Conservation (phyloP, 2,888 invertebrate species). For the Caenorhabditis uteleia region DNA sequence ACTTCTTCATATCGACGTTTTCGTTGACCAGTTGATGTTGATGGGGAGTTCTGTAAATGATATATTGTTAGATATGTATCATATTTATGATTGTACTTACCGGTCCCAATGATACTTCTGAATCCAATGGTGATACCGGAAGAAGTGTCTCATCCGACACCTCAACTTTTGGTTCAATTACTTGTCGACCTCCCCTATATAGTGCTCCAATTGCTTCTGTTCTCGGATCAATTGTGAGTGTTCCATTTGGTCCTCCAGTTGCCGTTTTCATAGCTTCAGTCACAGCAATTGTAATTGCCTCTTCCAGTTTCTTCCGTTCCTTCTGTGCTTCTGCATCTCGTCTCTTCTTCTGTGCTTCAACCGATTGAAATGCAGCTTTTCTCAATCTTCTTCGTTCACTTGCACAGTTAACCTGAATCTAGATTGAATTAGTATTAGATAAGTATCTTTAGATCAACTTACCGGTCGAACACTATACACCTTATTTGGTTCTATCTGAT, state of each 20-base stretch:
- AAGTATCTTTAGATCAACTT: background rate
- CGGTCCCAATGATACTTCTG: background rate
- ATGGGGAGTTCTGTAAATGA: no score
- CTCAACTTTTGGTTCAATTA: slow-evolving; percentile 3
- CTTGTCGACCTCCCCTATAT: no score
- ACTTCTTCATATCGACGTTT: background rate
- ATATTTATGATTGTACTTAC: background rate
- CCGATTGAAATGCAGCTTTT: background rate
- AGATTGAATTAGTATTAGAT: no score
- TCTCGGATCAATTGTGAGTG: background rate
- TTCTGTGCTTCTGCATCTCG: no score
- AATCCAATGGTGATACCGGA: background rate
- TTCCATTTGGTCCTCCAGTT: background rate
- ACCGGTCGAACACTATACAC: background rate
- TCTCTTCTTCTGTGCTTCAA: background rate
- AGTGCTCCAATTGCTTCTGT: no score
- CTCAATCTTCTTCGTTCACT: no score
- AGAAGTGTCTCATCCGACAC: slow-evolving; percentile 15
- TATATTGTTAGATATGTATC: no score
- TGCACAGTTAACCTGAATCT: no score
- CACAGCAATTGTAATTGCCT: background rate
- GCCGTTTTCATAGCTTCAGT: background rate
- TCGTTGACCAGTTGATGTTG: background rate
- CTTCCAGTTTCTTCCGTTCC: no score
- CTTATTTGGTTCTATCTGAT: background rate